Evolutionary conservation across 2,113 vertebrate species (phyloP).

Genomic region (Notarius quadriscutis): DNA sequence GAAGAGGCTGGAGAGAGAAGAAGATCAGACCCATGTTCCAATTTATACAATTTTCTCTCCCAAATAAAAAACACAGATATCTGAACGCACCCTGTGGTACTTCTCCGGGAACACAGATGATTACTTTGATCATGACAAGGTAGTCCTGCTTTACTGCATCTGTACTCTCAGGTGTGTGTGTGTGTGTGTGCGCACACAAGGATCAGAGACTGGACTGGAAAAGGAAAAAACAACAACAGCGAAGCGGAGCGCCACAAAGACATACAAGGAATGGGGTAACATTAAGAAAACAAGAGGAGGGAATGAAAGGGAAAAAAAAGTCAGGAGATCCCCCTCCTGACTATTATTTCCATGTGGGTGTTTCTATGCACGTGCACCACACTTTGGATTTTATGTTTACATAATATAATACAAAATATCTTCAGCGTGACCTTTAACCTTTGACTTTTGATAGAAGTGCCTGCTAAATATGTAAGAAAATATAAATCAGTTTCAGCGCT

Average conservation of each 20-base stretch:
- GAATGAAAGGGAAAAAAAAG: too few relatives aligned
- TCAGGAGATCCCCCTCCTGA: too few relatives aligned
- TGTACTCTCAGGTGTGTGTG: background rate
- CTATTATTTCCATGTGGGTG: background rate
- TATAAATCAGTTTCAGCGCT: background rate
- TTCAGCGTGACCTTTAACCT: background rate
- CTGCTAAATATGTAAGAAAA: constrained; percentile 2
- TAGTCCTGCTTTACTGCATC: constrained; percentile 10
- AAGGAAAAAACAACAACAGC: too few relatives aligned
- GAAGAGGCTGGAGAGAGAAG: constrained; percentile 16
- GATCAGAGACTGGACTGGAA: too few relatives aligned
- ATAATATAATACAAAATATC: background rate
- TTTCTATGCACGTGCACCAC: background rate
- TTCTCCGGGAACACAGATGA: background rate
- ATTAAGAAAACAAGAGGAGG: too few relatives aligned
- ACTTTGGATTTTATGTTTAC: background rate
- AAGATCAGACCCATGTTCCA: constrained; percentile 36
- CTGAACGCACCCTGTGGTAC: background rate
- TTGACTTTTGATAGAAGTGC: background rate
- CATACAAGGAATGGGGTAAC: too few relatives aligned
- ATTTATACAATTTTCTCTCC: constrained; percentile 43
- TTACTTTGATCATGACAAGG: background rate
- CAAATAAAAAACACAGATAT: constrained; percentile 1
- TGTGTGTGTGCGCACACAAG: background rate
- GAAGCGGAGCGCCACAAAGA: too few relatives aligned